Evolutionary conservation across 2,797 vertebrate species (phyloP).

Genomic region (Hafferia zeledoni): DNA sequence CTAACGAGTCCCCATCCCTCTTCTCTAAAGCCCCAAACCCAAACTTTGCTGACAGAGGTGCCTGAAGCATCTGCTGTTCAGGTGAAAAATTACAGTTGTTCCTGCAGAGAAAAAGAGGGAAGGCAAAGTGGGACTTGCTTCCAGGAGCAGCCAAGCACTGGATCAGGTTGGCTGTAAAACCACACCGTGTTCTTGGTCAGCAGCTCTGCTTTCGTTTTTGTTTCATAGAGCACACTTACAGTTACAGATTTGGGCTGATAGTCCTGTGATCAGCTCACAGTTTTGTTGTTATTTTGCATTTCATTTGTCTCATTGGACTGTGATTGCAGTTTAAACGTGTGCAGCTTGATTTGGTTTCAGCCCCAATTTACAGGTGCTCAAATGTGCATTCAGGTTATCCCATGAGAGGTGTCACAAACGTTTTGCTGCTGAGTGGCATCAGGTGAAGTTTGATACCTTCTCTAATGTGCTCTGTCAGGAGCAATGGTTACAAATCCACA

Average conservation of each 20-base stretch:
- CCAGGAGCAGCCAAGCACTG: background rate
- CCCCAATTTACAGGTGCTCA: background rate
- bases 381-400: background rate
- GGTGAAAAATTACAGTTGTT: background rate
- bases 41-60: background rate
- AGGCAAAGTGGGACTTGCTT: background rate
- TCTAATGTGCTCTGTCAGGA: background rate
- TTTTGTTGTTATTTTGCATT: background rate
- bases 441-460: background rate
- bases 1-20: background rate
- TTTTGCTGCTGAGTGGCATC: background rate
- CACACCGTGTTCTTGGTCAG: background rate
- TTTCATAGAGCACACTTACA: background rate
- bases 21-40: too few species aligned
- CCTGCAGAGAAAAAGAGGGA: background rate
- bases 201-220: background rate
- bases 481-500: background rate
- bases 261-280: background rate
- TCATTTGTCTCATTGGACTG: background rate
- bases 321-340: background rate
- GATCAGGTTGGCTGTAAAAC: background rate
- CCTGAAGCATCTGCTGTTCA: background rate
- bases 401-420: background rate
- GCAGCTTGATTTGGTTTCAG: background rate
- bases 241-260: background rate